Percentiles rank a stretch among this genome's conserved stretches.
Evolutionary conservation across 1,140 invertebrate species (phyloP).

Genomic region (Lepeophtheirus salmonis): DNA sequence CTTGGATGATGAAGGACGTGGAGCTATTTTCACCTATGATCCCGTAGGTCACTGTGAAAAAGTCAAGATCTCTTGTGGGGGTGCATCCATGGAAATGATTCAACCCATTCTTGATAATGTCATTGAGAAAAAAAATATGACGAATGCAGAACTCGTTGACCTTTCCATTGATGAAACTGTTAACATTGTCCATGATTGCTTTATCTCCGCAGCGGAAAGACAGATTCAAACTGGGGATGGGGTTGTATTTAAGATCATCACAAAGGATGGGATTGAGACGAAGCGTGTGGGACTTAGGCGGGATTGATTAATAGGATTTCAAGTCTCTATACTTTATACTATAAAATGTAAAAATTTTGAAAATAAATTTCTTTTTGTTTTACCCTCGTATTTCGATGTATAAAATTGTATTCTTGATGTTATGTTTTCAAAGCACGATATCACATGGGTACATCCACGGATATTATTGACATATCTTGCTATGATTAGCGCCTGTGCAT

Average conservation of each 20-base stretch:
- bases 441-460: too few species aligned
- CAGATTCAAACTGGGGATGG: constrained; percentile 93
- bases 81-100: constrained; percentile 40
- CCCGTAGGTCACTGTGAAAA: constrained; percentile 83
- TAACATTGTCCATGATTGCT: constrained; percentile 73
- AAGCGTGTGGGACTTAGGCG: constrained; percentile 1
- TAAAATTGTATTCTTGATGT: too few species aligned
- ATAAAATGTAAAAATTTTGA: too few species aligned
- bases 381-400: too few species aligned
- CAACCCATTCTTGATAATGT: constrained; percentile 62
- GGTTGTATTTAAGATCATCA: constrained; percentile 70
- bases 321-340: too few species aligned
- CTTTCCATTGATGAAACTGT: constrained; percentile 45
- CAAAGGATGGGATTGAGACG: constrained; percentile 32
- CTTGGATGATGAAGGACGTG: constrained; percentile 50
- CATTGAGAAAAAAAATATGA: constrained; percentile 68
- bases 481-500: too few species aligned
- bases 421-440: too few species aligned
- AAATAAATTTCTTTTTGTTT: too few species aligned
- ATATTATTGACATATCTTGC: too few species aligned
- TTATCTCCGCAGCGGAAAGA: constrained; percentile 86
- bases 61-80: constrained; percentile 55
- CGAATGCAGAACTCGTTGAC: constrained; percentile 34
- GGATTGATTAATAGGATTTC: too few species aligned
- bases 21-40: constrained; percentile 85